A percentile compares a stretch with the other conserved stretches of the same genome.
Conservation (phyloP, 2,113 vertebrate species). For the Xenotilapia longispinis region DNA sequence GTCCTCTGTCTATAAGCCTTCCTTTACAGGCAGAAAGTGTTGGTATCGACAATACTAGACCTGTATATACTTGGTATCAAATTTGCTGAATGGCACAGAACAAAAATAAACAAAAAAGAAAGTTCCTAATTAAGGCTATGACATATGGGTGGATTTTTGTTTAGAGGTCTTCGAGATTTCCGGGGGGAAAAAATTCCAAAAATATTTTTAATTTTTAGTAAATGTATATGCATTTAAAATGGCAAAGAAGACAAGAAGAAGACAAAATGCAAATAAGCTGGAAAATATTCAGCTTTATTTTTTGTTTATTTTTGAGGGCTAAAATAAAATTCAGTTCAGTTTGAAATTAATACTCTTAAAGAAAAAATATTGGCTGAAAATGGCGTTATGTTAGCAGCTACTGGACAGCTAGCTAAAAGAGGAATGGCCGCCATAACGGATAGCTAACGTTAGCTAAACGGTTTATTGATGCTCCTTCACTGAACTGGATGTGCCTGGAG, state of each 20-base stretch:
- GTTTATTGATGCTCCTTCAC: not conserved
- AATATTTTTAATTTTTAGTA: not conserved
- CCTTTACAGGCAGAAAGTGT: not conserved
- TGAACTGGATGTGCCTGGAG: not conserved
- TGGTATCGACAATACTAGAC: not conserved
- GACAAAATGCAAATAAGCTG: not conserved
- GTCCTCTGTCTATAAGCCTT: not conserved
- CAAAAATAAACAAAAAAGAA: not conserved
- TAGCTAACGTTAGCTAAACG: not conserved
- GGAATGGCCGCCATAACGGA: not conserved
- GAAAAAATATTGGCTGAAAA: not conserved
- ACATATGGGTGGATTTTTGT: not conserved
- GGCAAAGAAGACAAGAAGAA: not conserved
- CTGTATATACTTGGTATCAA: not conserved
- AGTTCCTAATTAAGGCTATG: not conserved
- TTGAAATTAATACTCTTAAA: not conserved
- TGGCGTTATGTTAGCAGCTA: not conserved
- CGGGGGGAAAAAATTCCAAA: rapidly evolving
- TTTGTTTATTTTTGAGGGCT: not conserved
- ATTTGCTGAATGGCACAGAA: not conserved
- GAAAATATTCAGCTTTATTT: not conserved
- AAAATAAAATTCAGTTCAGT: not conserved
- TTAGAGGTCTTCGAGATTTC: not conserved
- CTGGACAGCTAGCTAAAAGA: not conserved
- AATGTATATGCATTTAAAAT: not conserved